Base-by-base conservation (phyloP, 2,113 vertebrate species). In the Xiphorhynchus elegans region DNA sequence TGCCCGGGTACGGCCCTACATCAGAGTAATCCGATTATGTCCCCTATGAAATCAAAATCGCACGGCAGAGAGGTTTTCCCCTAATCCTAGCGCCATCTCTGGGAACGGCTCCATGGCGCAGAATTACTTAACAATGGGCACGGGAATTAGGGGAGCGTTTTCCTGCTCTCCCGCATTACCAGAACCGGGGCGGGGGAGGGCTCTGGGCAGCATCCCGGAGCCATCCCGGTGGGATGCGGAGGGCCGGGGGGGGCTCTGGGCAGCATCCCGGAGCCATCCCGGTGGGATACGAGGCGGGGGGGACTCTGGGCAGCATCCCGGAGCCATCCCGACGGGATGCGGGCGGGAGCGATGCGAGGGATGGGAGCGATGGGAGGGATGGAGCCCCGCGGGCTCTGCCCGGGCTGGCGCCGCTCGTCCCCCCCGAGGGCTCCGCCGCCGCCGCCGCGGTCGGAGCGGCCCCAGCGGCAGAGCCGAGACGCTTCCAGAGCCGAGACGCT, bases 21-120 rank as follows among this genome's bases (percentile, higher is more conserved):
- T 50, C 91, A 28, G 49, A 56, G 40, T 63, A 88, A 92, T 55
- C 79, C 52, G 87, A 94, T 86, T 75, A 83, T 64, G 84, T 87
- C 86, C 31, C 7, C 87, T 37, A 20, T 13, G 74, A 56, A 87
- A 93, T 66, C 26, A 49, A 31, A 91, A 24, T 1, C 55, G 81
- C 55, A 3, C 8, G 46, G 7, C 56, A 39, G 63, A 55, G 62
- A 74, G 85, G 39, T 33, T 90, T 84, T 47, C 6, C 78, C 88
- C 96, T 85, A 83, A 93, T 83, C 88, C 94, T 1, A 66, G 82
- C 56, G 44, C 93, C 85, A 67, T 75, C 93, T 67, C 93, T 4
- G 93, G 74, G 78, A 90, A 62, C 1, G 77, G 37, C 16, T 19
- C 13, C 19, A 7, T 8, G 37, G 46, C 1, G 78, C 93, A 2